Evolutionary conservation across 1,140 invertebrate species (phyloP), one percentile per base, ranked within the genome.

Genomic region (Lordiphosa clarofinis): DNA sequence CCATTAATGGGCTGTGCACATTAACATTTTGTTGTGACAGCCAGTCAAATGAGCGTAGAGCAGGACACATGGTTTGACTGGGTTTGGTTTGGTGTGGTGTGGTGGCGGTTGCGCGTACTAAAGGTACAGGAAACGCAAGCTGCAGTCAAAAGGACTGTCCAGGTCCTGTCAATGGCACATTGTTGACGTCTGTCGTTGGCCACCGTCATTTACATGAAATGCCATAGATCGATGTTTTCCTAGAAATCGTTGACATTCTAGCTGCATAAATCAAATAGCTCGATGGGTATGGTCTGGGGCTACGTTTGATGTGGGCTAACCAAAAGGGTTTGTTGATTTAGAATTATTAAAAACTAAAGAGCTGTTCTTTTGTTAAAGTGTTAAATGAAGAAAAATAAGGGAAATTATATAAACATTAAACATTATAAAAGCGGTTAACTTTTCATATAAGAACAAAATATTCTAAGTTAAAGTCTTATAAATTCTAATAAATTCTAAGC

Each of bases 21-120:
- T 79, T 79, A 79, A 70, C 70, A 66, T 81, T 55, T 50, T 82
- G 78, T 82, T 82, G 64, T 84, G 78, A 82, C 78, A 82, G 78
- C 43, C 78, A 78, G 78, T 69, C 67, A 82, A 82, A 82, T 82
- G 67, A 71, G 66, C 56, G 33, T 38, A 50, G 55, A 42, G 46
- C 62, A 52, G 52, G 40, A 54, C 62, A 59, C 42, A 46, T 53
- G 58, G 58, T 31, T 21, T 6, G 6, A 28, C 24, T 28, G 24
- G 6, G 24, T 28, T 28, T 28, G 24, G 24, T 28, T 28, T 28
- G 24, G 4, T 6, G 24, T 33, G 65, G 38, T 47, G 21, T 15
- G 1, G 15, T 15, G 53, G 44, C 56, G 53, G 53, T 28, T 35
- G 52, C 24, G 19, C 28, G 21, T 7, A 10, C 39, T 48, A 39